These are phyloP conservation scores for Aphaenogaster ashmeadi DNA, from an alignment of 1,140 invertebrate species.

Conservation along the genomic window DNA sequence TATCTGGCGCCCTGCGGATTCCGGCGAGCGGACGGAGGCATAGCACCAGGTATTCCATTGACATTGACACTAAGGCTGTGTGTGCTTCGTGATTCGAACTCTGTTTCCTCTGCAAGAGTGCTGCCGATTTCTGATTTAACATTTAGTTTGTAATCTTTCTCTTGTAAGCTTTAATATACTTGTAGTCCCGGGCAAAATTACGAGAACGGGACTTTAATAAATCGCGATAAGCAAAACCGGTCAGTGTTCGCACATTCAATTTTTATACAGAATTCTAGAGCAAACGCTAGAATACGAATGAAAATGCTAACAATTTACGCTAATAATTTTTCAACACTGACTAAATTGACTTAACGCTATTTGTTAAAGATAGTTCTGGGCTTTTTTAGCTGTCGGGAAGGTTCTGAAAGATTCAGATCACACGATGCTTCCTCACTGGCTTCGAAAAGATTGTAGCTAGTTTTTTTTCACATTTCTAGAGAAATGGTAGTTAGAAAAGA, in stretches of 20 bases:
- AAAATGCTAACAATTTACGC: neutral
- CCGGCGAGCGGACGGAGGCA: constrained; percentile 54
- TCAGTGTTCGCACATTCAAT: constrained; percentile 7
- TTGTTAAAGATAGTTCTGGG: neutral
- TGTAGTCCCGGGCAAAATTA: neutral
- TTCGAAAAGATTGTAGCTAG: constrained; percentile 36
- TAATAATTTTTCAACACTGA: constrained; percentile 13
- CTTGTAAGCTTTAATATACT: constrained; percentile 14
- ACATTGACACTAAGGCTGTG: constrained; percentile 56
- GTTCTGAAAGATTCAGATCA: constrained; percentile 14
- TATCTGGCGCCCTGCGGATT: constrained; percentile 71
- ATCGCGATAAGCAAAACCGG: neutral
- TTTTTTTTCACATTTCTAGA: constrained; percentile 51
- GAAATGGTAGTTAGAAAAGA: constrained; percentile 39
- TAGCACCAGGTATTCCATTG: constrained; percentile 35
- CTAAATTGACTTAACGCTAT: constrained; percentile 20
- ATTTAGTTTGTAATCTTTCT: constrained; percentile 3
- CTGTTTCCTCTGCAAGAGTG: constrained; percentile 46
- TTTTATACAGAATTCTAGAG: neutral
- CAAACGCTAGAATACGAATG: neutral
- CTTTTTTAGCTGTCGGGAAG: neutral
- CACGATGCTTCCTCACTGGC: constrained; percentile 43
- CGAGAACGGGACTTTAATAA: neutral
- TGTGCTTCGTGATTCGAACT: constrained; percentile 43
- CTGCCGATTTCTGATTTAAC: constrained; percentile 2